Evolutionary conservation across 2,888 invertebrate species (phyloP), one percentile per base, ranked within the genome.

Genomic region (Mesorhabditis sp.): DNA sequence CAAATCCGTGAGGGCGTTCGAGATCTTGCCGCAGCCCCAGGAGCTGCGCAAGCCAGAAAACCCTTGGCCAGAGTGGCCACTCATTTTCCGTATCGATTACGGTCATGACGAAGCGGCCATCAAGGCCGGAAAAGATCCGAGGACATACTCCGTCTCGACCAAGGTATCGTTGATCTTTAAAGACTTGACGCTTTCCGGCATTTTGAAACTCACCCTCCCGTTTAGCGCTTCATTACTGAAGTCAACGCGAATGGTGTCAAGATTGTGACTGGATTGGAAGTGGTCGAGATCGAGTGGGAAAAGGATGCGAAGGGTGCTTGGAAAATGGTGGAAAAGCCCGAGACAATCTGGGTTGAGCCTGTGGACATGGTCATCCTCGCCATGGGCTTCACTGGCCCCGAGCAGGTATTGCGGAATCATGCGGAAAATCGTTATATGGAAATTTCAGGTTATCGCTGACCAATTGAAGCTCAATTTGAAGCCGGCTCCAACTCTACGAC

Each of bases 61-160:
- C 88, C 97, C 97, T 0, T 98, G 98, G 98, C 98, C 97, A 4
- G 94, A 96, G 86, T 98, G 93, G 92, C 97, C 97, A 0, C 90
- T 93, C 85, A 92, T 95, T 43, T 96, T 97, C 90, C 91, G 92
- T 80, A 92, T 96, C 43, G 98, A 98, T 87, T 98, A 98, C 86
- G 98, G 98, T 0, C 97, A 98, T 85, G 96, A 97, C 83, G 98
- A 98, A 88, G 90, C 93, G n/a, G 92, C 92, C 85, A 70, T 68
- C 44, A 75, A 76, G 70, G 92, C 91, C 86, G 95, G 95, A 10
- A 90, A 91, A 61, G 97, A 98, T 88, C 98, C 97, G 3, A 90
- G 97, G 69, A 91, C 92, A 82, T 98, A 93, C 89, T 92, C 92
- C 76, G 93, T 95, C 67, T 90, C 95, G 81, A 95, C 94, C 85